These are phyloP conservation scores for Apoda limacodes DNA, from an alignment of 2,888 invertebrate species.

Conservation along the genomic window DNA sequence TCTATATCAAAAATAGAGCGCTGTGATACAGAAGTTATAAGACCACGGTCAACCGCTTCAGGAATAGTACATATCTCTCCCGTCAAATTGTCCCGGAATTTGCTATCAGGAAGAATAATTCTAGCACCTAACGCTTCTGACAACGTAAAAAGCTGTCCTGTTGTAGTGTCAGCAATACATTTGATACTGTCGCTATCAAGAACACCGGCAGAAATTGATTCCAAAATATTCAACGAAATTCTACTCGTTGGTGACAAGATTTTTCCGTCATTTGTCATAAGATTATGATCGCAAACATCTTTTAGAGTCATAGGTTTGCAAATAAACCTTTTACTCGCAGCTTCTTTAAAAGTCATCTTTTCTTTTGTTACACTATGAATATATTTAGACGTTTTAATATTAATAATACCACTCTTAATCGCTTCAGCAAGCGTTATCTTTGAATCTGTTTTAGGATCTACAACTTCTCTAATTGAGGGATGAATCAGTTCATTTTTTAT, in stretches of 20 bases:
- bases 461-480: slow-evolving; percentile 83
- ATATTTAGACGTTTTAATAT: slow-evolving; percentile 86
- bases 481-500: slow-evolving; percentile 83
- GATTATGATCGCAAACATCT: slow-evolving; percentile 84
- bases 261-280: slow-evolving; percentile 81
- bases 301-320: slow-evolving; percentile 93
- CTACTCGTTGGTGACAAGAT: slow-evolving; percentile 86
- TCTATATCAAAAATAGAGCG: slow-evolving; percentile 94
- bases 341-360: slow-evolving; percentile 82
- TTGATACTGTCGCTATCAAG: slow-evolving; percentile 86
- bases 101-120: slow-evolving; percentile 80
- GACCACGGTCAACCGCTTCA: slow-evolving; percentile 91
- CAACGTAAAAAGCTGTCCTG: slow-evolving; percentile 83
- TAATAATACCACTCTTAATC: slow-evolving; percentile 80
- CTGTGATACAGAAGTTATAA: slow-evolving; percentile 88
- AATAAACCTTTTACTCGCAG: slow-evolving; percentile 83
- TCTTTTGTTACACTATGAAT: slow-evolving; percentile 80
- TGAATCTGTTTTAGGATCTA: slow-evolving; percentile 82
- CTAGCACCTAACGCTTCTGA: slow-evolving; percentile 86
- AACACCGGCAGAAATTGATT: slow-evolving; percentile 89
- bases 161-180: slow-evolving; percentile 85
- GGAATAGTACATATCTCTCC: slow-evolving; percentile 80
- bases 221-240: slow-evolving; percentile 80
- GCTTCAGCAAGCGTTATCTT: slow-evolving; percentile 89
- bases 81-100: slow-evolving; percentile 80